phyloP scores from a whole-genome alignment of 2,888 invertebrate genomes.

The Campaea margaritaria region DNA sequence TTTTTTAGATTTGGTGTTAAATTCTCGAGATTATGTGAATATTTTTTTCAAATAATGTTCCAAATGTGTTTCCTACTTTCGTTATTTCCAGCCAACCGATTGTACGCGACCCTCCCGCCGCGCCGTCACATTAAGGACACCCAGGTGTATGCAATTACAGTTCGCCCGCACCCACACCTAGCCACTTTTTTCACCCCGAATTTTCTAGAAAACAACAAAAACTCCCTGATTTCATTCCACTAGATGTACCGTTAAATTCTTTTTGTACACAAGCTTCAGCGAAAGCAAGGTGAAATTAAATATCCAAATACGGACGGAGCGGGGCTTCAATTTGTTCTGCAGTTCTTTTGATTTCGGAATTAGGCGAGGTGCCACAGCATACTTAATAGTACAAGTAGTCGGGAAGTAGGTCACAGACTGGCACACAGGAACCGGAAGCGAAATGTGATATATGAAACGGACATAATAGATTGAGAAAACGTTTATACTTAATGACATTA shows the following conservation, averaged over 20 bases:
- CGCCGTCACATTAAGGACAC: neutral
- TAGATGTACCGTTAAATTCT: slow-evolving; percentile 33
- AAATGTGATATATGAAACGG: too few species aligned
- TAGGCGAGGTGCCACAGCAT: neutral
- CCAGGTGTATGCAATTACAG: slow-evolving; percentile 16
- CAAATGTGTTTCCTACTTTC: neutral
- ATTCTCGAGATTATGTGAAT: too few species aligned
- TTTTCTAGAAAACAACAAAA: slow-evolving; percentile 31
- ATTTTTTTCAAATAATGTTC: too few species aligned
- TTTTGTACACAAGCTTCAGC: slow-evolving; percentile 15
- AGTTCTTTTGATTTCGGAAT: slow-evolving; percentile 10
- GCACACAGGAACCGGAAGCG: too few species aligned
- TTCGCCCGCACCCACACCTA: neutral
- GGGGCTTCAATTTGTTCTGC: slow-evolving; percentile 3
- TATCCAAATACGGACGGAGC: slow-evolving; percentile 9
- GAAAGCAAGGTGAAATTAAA: slow-evolving; percentile 16
- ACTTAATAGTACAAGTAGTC: too few species aligned
- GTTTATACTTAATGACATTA: too few species aligned
- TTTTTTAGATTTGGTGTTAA: too few species aligned
- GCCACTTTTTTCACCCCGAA: slow-evolving; percentile 1
- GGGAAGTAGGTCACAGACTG: too few species aligned
- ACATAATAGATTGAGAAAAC: too few species aligned
- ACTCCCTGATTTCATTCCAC: slow-evolving; percentile 32
- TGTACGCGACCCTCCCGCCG: neutral
- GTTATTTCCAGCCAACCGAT: slow-evolving; percentile 1